Base-by-base conservation (phyloP, 1,140 invertebrate genomes). In the Alviniconcha marisindica region DNA sequence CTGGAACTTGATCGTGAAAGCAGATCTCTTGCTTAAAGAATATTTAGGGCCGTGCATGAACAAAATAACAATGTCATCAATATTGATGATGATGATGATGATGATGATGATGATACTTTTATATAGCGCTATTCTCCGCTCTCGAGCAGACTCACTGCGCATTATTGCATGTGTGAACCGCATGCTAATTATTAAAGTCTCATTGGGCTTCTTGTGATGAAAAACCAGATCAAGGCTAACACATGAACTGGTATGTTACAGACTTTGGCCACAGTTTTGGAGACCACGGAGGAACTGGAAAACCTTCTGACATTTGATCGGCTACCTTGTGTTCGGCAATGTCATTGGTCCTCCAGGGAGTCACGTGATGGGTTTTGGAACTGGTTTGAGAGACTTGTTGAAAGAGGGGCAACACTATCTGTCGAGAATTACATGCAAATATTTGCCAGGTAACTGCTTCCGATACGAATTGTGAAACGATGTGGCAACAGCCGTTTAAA, bases 391-490 rank as follows among this genome's bases (percentile, higher is more conserved):
- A 71, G 69, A 36, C 24, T 71, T 48, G 7, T 5, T 48, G 44
- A 48, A 48, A 5, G 44, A 48, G 7, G 44, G 44, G 5, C 18
- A 18, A 14, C 2, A 40, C 12, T 71, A 18, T 71, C 69, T 71
- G 33, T 71, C 2, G 69, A 71, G 0, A 71, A 71, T 24, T 71
- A 71, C 18, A 31, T 71, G 69, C 69, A 71, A 36, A 71, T 71
- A 7, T 71, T 71, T 40, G 69, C 69, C 69, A 71, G 69, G 69
- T 71, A 71, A 2, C 4, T 31, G 4, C 1, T 40, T 1, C 2
- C 28, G 63, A 12, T 69, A 69, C 24, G 18, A 24, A 7, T 60
- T 33, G 10, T 69, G 18, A 48, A 48, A 48, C 28, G n/a, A 60
- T n/a, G n/a, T 60, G 56, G 5, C 21, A 21, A 51, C 48, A 51